Evolutionary conservation across 2,113 vertebrate genomes (phyloP).

Genomic region (Hemicordylus capensis): DNA sequence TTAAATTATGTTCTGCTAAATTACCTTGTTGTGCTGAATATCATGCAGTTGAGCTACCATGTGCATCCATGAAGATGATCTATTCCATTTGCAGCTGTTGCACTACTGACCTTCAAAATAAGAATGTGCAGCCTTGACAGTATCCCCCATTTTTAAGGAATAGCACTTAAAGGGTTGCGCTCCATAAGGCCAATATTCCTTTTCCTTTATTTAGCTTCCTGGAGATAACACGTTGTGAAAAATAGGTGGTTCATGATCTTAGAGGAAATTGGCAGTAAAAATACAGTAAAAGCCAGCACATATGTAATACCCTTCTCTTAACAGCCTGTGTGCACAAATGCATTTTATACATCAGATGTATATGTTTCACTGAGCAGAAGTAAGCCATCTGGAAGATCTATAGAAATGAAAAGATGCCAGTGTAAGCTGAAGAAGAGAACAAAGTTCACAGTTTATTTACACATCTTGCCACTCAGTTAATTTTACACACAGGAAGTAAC

Average conservation of each 20-base stretch:
- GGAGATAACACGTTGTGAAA: conserved; percentile 36
- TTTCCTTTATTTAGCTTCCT: conserved; percentile 43
- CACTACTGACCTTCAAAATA: conserved; percentile 36
- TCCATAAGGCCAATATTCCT: conserved; percentile 35
- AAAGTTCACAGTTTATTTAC: conserved; percentile 23
- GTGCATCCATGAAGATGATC: background rate
- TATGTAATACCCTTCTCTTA: conserved; percentile 6
- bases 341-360: conserved; percentile 38
- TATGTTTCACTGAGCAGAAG: conserved; percentile 39
- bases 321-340: background rate
- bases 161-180: background rate
- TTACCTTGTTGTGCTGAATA: background rate
- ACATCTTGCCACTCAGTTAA: background rate
- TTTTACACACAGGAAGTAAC: conserved; percentile 4
- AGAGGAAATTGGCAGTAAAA: conserved; percentile 55
- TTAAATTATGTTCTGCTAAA: conserved; percentile 14
- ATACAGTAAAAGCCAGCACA: conserved; percentile 36
- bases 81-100: conserved; percentile 8
- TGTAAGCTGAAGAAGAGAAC: conserved; percentile 21
- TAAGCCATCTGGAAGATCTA: conserved; percentile 3
- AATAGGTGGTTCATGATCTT: conserved; percentile 18
- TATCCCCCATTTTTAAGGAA: conserved; percentile 35
- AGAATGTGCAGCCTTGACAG: conserved; percentile 7
- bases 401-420: background rate
- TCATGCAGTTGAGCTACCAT: background rate